Evolutionary conservation across 2,888 invertebrate species (phyloP), one percentile per base, ranked within the genome.

Genomic region (Rotaria macrura): DNA sequence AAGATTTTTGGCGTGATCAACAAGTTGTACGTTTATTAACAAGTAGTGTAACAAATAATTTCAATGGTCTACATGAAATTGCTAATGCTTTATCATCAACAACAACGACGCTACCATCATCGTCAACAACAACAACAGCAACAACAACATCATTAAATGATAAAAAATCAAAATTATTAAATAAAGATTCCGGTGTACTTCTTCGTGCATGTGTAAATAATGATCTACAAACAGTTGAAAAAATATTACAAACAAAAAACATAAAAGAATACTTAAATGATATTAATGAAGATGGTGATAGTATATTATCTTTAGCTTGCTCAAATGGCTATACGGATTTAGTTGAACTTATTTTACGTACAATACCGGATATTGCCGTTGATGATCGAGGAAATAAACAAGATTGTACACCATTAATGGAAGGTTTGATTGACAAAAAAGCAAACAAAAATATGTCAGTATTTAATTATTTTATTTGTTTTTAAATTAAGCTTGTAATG

Each of bases 311-410:
- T 7, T 55, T 85, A 49, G 85, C 85, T n/a, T 85, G 85, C 49
- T 84, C 85, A 12, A 84, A 65, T 29, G 85, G 85, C 29, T 85
- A 85, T 79, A 84, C 84, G 0, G 85, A 85, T 52, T 38, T 85
- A 40, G 85, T 85, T 29, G 65, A 54, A 65, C 74, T 85, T 17
- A 47, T 85, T 23, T 38, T 85, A 20, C 65, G 65, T 65, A 65
- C 34, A 5, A 65, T 65, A 65, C 65, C 65, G 4, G 65, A 65
- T 34, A 65, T 65, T 29, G 85, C 85, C 17, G 96, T 97, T 87
- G 97, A 98, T 92, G 97, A 97, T 91, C 93, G 97, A 87, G 97
- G 97, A 87, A 95, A 96, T 91, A 97, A 97, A 92, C 95, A 95
- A 89, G 97, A 98, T 92, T 96, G 96, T 91, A 97, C 97, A 85